A percentile compares a stretch with the other conserved stretches of the same genome.
Evolutionary conservation across 1,140 invertebrate genomes (phyloP).

Genomic region (Spodoptera frugiperda): DNA sequence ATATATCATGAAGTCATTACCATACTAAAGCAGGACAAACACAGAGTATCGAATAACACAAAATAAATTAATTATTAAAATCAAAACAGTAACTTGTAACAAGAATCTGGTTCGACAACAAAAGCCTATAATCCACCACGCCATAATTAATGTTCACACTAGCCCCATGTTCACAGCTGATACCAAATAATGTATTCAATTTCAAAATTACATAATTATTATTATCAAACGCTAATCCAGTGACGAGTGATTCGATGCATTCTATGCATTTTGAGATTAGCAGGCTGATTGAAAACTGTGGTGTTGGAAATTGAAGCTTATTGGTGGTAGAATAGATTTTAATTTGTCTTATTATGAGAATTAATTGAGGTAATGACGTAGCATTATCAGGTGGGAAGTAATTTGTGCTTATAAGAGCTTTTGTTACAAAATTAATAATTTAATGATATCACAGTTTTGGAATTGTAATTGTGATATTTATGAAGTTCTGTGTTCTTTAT

Average conservation of each 20-base stretch:
- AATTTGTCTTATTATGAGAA: slow-evolving; percentile 36
- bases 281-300: not conserved
- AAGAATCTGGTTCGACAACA: not conserved
- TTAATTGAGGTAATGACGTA: not conserved
- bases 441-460: too few species aligned
- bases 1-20: not conserved
- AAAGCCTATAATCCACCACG: not conserved
- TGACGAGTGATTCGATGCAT: slow-evolving; percentile 3
- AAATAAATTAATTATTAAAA: not conserved
- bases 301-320: slow-evolving; percentile 43
- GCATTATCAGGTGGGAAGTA: too few species aligned
- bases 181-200: slow-evolving; percentile 27
- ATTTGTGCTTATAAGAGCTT: not conserved
- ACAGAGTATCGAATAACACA: too few species aligned
- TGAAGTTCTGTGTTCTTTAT: too few species aligned
- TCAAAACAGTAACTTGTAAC: not conserved
- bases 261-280: slow-evolving; percentile 12
- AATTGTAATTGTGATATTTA: too few species aligned
- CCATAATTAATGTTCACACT: slow-evolving; percentile 16
- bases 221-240: slow-evolving; percentile 3
- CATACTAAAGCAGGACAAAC: too few species aligned
- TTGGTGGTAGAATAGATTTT: slow-evolving; percentile 38
- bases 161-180: not conserved
- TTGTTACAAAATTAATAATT: too few species aligned
- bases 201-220: slow-evolving; percentile 11